Conservation (phyloP, 2,888 invertebrate species). For the Anthrax anthrax region DNA sequence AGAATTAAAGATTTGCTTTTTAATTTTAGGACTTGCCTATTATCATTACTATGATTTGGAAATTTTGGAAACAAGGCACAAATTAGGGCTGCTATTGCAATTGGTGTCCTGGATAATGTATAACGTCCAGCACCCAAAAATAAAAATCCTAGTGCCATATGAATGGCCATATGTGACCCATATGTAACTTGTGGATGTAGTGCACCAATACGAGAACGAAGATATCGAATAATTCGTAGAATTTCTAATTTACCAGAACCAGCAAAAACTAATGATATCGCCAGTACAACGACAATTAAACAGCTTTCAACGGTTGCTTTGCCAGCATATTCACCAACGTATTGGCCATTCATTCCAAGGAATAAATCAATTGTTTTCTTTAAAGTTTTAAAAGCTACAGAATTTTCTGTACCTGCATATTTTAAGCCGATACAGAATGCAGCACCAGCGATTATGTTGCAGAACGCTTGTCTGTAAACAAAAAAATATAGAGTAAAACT, state of each 20-base stretch:
- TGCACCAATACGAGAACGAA: slow-evolving; percentile 67
- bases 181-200: slow-evolving; percentile 63
- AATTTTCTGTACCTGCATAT: slow-evolving; percentile 83
- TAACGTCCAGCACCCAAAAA: slow-evolving; percentile 90
- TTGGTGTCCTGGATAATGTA: slow-evolving; percentile 65
- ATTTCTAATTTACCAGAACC: slow-evolving; percentile 81
- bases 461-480: slow-evolving; percentile 95
- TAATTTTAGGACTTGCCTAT: too few species aligned
- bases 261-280: slow-evolving; percentile 65
- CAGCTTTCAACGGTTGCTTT: slow-evolving; percentile 82
- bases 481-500: slow-evolving; percentile 17
- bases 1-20: too few species aligned
- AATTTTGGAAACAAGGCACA: slow-evolving; percentile 95
- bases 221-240: slow-evolving; percentile 68
- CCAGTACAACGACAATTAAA: slow-evolving; percentile 65
- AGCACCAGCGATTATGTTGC: slow-evolving; percentile 89
- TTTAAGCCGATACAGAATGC: slow-evolving; percentile 86
- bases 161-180: slow-evolving; percentile 88
- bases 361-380: slow-evolving; percentile 28
- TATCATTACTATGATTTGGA: slow-evolving; percentile 91
- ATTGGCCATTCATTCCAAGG: slow-evolving; percentile 41
- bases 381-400: slow-evolving; percentile 63
- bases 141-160: slow-evolving; percentile 83
- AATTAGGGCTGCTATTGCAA: slow-evolving; percentile 76
- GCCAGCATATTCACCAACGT: slow-evolving; percentile 76